phyloP scores from a whole-genome alignment of 2,797 vertebrate species.

The Phoebastria nigripes region DNA sequence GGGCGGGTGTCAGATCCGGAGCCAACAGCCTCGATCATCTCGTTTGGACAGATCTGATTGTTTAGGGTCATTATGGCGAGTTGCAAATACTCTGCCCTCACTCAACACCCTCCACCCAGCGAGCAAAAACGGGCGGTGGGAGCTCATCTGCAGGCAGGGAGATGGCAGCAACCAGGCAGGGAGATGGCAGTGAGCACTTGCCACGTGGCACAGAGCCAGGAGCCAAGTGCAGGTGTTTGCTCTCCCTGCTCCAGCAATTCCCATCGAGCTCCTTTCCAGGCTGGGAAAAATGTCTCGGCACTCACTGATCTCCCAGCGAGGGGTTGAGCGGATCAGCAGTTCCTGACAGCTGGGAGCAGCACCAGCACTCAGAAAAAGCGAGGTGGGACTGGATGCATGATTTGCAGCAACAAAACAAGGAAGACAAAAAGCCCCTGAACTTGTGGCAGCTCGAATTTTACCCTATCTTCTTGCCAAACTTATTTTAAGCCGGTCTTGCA shows the following conservation, averaged over 20 bases:
- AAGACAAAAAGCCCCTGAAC: not conserved
- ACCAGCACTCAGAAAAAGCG: not conserved
- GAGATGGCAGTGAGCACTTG: not conserved
- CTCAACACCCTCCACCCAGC: not conserved
- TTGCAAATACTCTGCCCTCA: not conserved
- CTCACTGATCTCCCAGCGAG: accelerated
- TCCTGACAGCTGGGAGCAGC: not conserved
- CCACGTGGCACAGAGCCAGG: accelerated
- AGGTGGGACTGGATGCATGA: not conserved
- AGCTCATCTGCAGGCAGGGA: not conserved
- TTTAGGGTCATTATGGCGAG: accelerated
- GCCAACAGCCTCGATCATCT: not conserved
- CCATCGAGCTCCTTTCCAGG: not conserved
- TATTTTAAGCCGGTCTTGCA: not conserved
- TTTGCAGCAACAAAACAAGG: accelerated
- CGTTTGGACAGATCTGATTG: accelerated
- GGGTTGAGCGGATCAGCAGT: not conserved
- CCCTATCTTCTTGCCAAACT: accelerated
- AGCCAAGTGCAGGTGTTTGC: not conserved
- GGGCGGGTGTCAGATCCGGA: not conserved
- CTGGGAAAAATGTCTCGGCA: not conserved
- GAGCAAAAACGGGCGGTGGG: accelerated
- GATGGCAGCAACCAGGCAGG: no score
- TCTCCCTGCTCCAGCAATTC: not conserved
- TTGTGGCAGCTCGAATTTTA: not conserved